Percentiles rank a stretch among this genome's conserved stretches.
These are phyloP conservation scores for Heliconius nattereri DNA, from an alignment of 1,140 invertebrate species.

Conservation along the genomic window DNA sequence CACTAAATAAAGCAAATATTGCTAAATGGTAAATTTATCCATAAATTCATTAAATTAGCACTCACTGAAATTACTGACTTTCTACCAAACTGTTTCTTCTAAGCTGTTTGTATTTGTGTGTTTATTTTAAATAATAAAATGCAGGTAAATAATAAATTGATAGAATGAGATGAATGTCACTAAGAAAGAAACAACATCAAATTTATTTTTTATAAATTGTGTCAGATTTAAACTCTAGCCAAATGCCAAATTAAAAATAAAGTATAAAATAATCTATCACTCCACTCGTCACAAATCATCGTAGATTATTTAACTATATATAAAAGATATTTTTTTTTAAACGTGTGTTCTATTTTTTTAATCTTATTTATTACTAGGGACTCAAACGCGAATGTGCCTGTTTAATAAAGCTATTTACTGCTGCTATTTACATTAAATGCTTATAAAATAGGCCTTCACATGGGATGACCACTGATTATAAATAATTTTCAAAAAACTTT, in stretches of 20 bases:
- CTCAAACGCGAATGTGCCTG: too few species aligned
- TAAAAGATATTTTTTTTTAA: too few species aligned
- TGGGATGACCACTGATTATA: too few species aligned
- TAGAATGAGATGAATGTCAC: conserved; percentile 17
- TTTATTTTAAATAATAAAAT: conserved; percentile 7
- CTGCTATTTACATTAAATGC: too few species aligned
- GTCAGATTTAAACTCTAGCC: conserved; percentile 2
- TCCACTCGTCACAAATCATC: too few species aligned
- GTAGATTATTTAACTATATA: too few species aligned
- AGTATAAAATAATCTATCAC: too few species aligned
- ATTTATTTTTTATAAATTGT: not conserved
- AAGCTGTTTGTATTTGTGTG: conserved; percentile 16
- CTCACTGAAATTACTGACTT: not conserved
- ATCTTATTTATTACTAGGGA: too few species aligned
- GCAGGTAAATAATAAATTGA: conserved; percentile 24
- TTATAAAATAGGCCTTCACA: too few species aligned
- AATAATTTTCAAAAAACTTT: too few species aligned
- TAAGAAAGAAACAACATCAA: conserved; percentile 15
- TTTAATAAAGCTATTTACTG: too few species aligned
- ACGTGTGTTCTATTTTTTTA: not conserved
- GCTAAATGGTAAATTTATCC: not conserved
- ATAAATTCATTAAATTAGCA: not conserved
- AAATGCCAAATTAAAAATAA: not conserved
- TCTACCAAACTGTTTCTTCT: not conserved
- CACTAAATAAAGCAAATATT: not conserved